Evolutionary conservation across 1,140 invertebrate species (phyloP).

Genomic region (Drosophila mayri): DNA sequence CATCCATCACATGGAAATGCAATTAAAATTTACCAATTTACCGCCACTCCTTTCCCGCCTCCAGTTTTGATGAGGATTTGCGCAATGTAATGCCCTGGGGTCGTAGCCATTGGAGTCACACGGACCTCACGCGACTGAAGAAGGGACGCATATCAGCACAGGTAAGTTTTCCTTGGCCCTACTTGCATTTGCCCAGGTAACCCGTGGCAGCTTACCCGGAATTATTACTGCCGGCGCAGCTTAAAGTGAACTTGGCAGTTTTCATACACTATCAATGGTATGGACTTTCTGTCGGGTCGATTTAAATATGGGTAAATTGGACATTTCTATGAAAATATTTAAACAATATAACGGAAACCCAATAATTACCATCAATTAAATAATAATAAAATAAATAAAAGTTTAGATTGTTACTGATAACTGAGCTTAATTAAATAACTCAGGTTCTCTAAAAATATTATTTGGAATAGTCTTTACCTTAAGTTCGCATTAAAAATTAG

Average conservation of each 20-base stretch:
- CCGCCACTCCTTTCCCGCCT: background rate
- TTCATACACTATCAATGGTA: conserved; percentile 10
- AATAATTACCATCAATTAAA: background rate
- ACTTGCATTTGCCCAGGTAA: background rate
- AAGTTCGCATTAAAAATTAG: background rate
- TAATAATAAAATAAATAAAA: background rate
- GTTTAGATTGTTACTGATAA: background rate
- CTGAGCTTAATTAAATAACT: background rate
- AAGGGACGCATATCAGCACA: conserved; percentile 94
- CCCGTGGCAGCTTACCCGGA: conserved; percentile 1
- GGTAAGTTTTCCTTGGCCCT: conserved; percentile 86
- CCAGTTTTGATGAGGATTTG: conserved; percentile 89
- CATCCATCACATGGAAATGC: conserved; percentile 33
- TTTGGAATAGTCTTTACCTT: background rate
- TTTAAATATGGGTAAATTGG: background rate
- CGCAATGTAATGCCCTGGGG: conserved; percentile 91
- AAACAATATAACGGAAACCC: background rate
- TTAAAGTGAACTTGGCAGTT: conserved; percentile 10
- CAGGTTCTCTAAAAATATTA: background rate
- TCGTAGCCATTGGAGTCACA: conserved; percentile 91
- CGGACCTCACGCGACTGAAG: conserved; percentile 92
- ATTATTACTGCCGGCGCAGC: conserved; percentile 29
- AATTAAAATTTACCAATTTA: conserved; percentile 58
- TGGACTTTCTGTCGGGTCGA: background rate
- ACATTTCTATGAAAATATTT: background rate